Conservation (phyloP, 1,140 invertebrate genomes). For the Drosophila fuyamai region DNA sequence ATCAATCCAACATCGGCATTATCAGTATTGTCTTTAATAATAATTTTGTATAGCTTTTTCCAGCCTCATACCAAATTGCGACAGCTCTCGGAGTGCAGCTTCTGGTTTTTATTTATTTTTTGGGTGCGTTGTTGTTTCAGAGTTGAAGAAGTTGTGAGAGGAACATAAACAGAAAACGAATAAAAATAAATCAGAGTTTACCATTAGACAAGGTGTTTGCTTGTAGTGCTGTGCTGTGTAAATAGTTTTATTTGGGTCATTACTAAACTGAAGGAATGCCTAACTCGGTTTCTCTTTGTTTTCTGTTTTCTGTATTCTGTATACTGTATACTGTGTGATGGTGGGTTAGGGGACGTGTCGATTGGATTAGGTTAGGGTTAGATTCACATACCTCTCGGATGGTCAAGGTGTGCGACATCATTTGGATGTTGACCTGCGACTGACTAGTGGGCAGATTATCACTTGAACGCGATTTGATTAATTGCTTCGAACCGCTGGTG, state of each 20-base stretch:
- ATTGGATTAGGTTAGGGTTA: background rate
- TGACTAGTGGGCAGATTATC: conserved; percentile 96
- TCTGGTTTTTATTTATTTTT: conserved; percentile 71
- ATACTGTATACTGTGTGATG: conserved; percentile 22
- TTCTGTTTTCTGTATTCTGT: conserved; percentile 25
- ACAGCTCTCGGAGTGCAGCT: conserved; percentile 85
- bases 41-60: conserved; percentile 39
- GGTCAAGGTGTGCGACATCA: conserved; percentile 96
- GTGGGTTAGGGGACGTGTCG: conserved; percentile 6
- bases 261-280: conserved; percentile 30
- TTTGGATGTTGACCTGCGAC: conserved; percentile 96
- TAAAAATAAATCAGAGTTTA: conserved; percentile 54
- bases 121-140: conserved; percentile 34
- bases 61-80: conserved; percentile 84
- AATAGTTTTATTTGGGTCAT: conserved; percentile 3
- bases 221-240: conserved; percentile 37
- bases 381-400: conserved; percentile 92
- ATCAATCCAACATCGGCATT: conserved; percentile 61
- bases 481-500: conserved; percentile 88
- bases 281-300: conserved; percentile 53
- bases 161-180: conserved; percentile 58
- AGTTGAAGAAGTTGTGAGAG: conserved; percentile 43
- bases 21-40: conserved; percentile 55
- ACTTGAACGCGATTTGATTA: conserved; percentile 91
- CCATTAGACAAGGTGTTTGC: conserved; percentile 46